Evolutionary conservation across 2,888 invertebrate species (phyloP).

Genomic region (Margaritifera margaritifera): DNA sequence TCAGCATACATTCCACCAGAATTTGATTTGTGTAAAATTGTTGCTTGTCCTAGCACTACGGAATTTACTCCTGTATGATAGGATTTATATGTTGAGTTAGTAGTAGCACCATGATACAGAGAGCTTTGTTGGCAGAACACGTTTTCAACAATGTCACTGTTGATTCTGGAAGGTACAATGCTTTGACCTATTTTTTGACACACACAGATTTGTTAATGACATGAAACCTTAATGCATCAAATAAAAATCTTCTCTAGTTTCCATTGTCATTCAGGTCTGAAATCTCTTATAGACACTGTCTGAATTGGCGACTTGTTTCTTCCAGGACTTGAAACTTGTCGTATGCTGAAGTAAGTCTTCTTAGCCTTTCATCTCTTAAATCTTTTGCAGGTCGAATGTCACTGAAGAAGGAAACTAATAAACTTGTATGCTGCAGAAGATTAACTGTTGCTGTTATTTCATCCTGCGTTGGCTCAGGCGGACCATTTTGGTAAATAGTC

Average conservation of each 20-base stretch:
- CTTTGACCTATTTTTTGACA: no score
- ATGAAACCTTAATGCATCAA: background rate
- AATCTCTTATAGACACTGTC: background rate
- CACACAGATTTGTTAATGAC: background rate
- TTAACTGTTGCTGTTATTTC: no score
- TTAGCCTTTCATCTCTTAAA: no score
- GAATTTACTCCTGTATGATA: slow-evolving; percentile 4
- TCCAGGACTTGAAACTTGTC: no score
- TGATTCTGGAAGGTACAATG: slow-evolving; percentile 2
- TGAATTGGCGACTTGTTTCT: no score
- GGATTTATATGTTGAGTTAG: slow-evolving; percentile 6
- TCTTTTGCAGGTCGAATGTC: no score
- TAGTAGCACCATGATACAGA: slow-evolving; percentile 4
- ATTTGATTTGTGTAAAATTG: slow-evolving; percentile 14
- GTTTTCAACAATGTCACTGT: slow-evolving; percentile 8
- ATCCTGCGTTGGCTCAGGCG: no score
- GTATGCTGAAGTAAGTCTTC: no score
- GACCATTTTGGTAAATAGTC: no score
- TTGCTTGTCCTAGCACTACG: slow-evolving; percentile 5
- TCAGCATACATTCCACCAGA: background rate
- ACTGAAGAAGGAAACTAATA: no score
- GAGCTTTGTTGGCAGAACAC: slow-evolving; percentile 6
- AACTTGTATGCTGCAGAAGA: no score
- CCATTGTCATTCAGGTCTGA: background rate
- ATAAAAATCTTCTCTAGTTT: background rate